Evolutionary conservation across 2,797 vertebrate species (phyloP).

Genomic region (Sebastes oblongus): DNA sequence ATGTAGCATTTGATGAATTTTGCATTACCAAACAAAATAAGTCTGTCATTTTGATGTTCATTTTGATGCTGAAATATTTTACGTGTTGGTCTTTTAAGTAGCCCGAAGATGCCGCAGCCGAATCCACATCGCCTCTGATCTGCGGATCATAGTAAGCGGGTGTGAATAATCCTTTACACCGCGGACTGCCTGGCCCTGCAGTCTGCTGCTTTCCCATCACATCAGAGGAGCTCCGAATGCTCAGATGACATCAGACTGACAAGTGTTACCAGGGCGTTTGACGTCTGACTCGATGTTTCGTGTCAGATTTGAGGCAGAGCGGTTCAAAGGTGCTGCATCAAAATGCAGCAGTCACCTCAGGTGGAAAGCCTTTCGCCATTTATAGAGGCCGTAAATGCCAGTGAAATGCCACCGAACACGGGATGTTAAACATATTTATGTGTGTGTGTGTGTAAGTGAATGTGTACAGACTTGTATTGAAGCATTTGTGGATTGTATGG

Average conservation of each 20-base stretch:
- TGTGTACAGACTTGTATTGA: slow-evolving; percentile 7
- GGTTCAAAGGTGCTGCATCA: slow-evolving; percentile 53
- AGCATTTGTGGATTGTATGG: neutral
- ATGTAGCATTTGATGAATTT: neutral
- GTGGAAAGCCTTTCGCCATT: slow-evolving; percentile 25
- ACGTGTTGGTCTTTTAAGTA: neutral
- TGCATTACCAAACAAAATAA: neutral
- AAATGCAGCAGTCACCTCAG: slow-evolving; percentile 53
- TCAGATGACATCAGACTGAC: slow-evolving; percentile 63
- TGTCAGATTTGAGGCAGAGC: slow-evolving; percentile 53
- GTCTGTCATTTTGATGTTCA: neutral
- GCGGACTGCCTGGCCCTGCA: slow-evolving; percentile 28
- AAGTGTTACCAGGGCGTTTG: slow-evolving; percentile 57
- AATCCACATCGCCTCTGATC: slow-evolving; percentile 14
- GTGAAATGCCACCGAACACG: slow-evolving; percentile 54
- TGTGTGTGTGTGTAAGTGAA: neutral
- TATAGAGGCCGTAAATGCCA: slow-evolving; percentile 46
- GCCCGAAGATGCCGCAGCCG: neutral
- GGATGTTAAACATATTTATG: slow-evolving; percentile 1
- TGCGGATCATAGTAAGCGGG: slow-evolving; percentile 22
- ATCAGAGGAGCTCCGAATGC: slow-evolving; percentile 41
- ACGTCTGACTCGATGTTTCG: slow-evolving; percentile 55
- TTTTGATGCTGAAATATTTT: neutral
- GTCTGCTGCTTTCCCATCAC: slow-evolving; percentile 35
- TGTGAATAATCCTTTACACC: slow-evolving; percentile 34